phyloP scores from a whole-genome alignment of 2,888 invertebrate genomes.

The Netelia melanura region DNA sequence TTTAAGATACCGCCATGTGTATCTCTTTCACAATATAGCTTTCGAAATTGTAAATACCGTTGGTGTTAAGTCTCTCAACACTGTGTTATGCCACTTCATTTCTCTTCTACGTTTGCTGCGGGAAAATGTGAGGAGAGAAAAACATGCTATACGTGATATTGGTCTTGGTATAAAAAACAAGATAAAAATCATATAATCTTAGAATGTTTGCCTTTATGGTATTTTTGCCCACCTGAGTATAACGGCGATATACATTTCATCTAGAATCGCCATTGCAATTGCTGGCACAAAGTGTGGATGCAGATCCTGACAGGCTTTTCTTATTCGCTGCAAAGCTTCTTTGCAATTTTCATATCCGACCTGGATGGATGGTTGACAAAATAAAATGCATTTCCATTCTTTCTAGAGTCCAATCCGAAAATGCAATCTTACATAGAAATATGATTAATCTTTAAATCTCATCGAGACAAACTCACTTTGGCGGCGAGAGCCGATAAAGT shows the following conservation, averaged over 20 bases:
- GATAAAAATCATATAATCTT: not conserved
- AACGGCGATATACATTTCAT: conserved; percentile 67
- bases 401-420: not conserved
- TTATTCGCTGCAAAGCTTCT: conserved; percentile 62
- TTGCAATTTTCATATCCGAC: conserved; percentile 69
- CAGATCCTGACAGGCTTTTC: conserved; percentile 56
- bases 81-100: conserved; percentile 58
- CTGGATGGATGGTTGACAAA: conserved; percentile 31
- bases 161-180: not conserved
- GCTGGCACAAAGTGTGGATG: conserved; percentile 69
- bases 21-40: conserved; percentile 62
- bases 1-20: conserved; percentile 5
- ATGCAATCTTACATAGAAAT: not conserved
- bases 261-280: conserved; percentile 66
- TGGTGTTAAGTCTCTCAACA: conserved; percentile 61
- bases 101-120: conserved; percentile 65
- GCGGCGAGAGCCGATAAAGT: conserved; percentile 62
- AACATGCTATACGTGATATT: not conserved
- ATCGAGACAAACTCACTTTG: conserved; percentile 59
- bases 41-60: conserved; percentile 72
- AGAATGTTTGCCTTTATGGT: not conserved
- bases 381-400: not conserved
- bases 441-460: not conserved
- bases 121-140: conserved; percentile 16
- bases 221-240: conserved; percentile 66